Base-by-base conservation (phyloP, 2,797 vertebrate species). In the Periophthalmus magnuspinnatus region DNA sequence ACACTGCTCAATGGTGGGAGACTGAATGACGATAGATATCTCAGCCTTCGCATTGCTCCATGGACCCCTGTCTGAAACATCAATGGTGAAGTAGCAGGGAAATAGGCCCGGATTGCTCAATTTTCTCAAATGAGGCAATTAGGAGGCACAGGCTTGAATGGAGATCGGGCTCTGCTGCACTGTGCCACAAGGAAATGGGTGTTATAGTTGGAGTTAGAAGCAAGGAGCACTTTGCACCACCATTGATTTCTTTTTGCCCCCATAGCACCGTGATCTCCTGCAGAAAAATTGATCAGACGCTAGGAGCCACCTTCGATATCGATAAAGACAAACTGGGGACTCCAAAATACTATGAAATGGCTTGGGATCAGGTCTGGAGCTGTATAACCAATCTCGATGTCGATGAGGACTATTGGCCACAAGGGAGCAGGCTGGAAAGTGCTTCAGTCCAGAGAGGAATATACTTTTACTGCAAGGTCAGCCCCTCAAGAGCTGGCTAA, bases 61-160 rank as follows among this genome's bases (percentile, higher is more conserved):
- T 33, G 71, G 82, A 88, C 80, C 76, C 76, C 71, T 76, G 83
- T 84, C 80, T 81, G 73, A 84, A 80, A 82, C 84, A 70, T 90
- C 89, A 87, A 82, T 85, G 57, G 80, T 65, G 28, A 76, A 81
- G 70, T 70, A 79, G 78, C 68, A 36, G 69, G 65, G 75, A 87
- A 90, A 86, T 82, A 74, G 67, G 76, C 77, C 79, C 59, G 64
- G 62, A 89, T 91, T 87, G 89, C 85, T 84, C 84, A 79, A 89
- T 92, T 92, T 92, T 91, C 84, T 91, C 84, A 90, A 93, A 92
- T 86, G 83, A 91, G 89, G 86, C 86, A 88, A 92, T 92, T 92
- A 91, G 80, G 70, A 83, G 80, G 80, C 66, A 78, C 74, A 79
- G 79, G 48, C 80, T 61, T 90, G 86, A 92, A 89, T 86, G 78